Conservation (phyloP, 1,140 invertebrate species). For the Ceratosolen fusciceps region DNA sequence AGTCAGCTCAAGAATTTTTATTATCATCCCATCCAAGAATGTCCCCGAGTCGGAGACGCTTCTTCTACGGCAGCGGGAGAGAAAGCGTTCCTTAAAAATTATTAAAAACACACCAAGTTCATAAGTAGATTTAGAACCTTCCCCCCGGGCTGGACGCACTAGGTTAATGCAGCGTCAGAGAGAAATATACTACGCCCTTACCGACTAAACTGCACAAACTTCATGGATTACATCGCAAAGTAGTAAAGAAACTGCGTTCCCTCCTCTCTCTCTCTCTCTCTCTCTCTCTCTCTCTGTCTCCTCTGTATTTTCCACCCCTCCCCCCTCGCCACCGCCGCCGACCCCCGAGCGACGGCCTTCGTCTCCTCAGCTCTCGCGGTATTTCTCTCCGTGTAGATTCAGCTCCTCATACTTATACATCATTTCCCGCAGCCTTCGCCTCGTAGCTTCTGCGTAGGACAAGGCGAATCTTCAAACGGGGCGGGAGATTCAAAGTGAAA, state of each 20-base stretch:
- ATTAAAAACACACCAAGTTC: conserved; percentile 44
- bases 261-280: not conserved
- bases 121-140: conserved; percentile 40
- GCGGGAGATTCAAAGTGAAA: not conserved
- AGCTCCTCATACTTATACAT: not conserved
- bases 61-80: not conserved
- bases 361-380: too few relatives aligned
- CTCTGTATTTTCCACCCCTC: not conserved
- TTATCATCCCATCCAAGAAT: conserved; percentile 26
- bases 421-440: not conserved
- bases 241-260: conserved; percentile 33
- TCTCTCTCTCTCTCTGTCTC: not conserved
- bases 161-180: conserved; percentile 41
- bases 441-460: not conserved
- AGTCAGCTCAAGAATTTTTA: conserved; percentile 4
- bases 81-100: conserved; percentile 24
- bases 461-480: not conserved
- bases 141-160: not conserved
- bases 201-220: conserved; percentile 32
- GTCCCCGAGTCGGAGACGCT: not conserved
- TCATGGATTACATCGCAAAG: conserved; percentile 39
- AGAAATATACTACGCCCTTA: conserved; percentile 15
- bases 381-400: too few relatives aligned
- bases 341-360: too few relatives aligned
- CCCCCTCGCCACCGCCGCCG: too few relatives aligned